Base-by-base conservation (phyloP, 2,113 vertebrate species). In the Albula glossodonta region DNA sequence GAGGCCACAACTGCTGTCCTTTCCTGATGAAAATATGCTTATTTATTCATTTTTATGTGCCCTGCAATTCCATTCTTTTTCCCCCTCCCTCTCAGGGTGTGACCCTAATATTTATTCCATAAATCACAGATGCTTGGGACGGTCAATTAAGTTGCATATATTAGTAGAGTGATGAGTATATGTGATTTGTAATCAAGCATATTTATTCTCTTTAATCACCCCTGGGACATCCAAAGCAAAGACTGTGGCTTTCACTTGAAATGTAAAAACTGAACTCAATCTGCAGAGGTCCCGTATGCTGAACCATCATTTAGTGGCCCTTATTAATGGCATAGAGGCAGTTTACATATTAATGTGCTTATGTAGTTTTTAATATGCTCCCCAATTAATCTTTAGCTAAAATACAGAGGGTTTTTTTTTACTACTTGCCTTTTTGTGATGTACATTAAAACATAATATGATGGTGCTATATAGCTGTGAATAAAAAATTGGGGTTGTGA, bases 71-170 rank as follows among this genome's bases (percentile, higher is more conserved):
- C 86, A 86, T 81, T 57, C 63, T 77, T 83, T 77, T 85, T 86
- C 88, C 92, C 87, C 80, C 78, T 19, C 50, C 80, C 11, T 80
- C 79, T 74, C 48, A 19, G 15, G 19, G 48, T 66, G 63, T 84
- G 63, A 83, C 78, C 51, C 83, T 88, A 84, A 78, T 87, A 82
- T 89, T 86, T 87, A 90, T 94, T 94, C 92, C 92, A 93, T 94
- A 96, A 95, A 91, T 95, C 94, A 93, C 90, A 93, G 92, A 93
- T 93, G 90, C 92, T 90, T 83, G 89, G 91, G 93, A 93, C 83
- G 93, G 93, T 94, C 94, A 95, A 95, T 95, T 96, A 95, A 94
- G 94, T 92, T 90, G 94, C 93, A 95, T 96, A 95, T 91, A 95
- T 96, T 95, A 95, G 88, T 74, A 87, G 88, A 89, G 90, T 94